Percentiles rank a stretch among this genome's conserved stretches.
Conservation (phyloP, 2,888 invertebrate genomes). For the Spisula subtruncata region DNA sequence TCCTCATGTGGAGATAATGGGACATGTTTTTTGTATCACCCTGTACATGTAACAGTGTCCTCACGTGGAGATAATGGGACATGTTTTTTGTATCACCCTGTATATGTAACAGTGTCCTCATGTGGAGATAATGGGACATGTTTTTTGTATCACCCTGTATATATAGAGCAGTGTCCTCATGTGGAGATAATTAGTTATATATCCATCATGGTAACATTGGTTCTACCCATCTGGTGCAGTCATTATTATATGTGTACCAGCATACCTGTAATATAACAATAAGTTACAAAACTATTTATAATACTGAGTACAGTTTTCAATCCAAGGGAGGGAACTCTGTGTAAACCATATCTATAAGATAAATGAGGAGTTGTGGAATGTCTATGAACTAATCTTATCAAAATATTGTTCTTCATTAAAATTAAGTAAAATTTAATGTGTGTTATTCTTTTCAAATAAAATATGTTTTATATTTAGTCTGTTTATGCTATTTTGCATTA, state of each 20-base stretch:
- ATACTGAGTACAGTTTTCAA: neutral
- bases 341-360: neutral
- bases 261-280: neutral
- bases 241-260: neutral
- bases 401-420: neutral
- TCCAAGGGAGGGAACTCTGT: neutral
- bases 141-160: too few species aligned
- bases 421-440: neutral
- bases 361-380: neutral
- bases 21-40: too few species aligned
- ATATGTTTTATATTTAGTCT: too few species aligned
- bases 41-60: too few species aligned
- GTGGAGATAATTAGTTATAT: conserved; percentile 7
- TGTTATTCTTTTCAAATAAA: neutral
- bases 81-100: too few species aligned
- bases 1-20: too few species aligned
- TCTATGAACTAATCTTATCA: neutral
- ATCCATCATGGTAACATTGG: neutral
- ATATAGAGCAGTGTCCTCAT: neutral
- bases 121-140: too few species aligned
- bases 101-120: too few species aligned
- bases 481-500: too few species aligned
- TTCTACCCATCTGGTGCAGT: neutral
- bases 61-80: too few species aligned
- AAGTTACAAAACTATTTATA: neutral